These are phyloP conservation scores for Pterocles burchelli DNA, from an alignment of 2,113 vertebrate species.

Conservation along the genomic window DNA sequence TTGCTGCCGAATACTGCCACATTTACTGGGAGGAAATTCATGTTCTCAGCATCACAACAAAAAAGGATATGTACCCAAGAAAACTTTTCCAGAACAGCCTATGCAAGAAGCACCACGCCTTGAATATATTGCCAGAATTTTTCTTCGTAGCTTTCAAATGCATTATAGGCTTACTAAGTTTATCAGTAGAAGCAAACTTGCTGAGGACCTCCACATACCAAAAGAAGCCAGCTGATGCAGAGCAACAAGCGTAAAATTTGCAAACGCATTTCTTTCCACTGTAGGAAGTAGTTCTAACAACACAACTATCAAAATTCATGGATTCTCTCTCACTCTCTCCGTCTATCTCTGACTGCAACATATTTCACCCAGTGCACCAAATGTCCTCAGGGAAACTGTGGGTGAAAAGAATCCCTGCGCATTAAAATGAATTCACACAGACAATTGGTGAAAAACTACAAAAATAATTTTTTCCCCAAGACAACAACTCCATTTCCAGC, in stretches of 20 bases:
- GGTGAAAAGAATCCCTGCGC: not conserved
- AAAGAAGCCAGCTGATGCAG: not conserved
- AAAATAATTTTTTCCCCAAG: conserved; percentile 23
- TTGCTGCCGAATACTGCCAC: not conserved
- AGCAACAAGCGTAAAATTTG: not conserved
- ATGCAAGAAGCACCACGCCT: not conserved
- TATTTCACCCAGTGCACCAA: not conserved
- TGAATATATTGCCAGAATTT: not conserved
- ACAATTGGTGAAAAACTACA: conserved; percentile 5
- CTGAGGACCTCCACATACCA: not conserved
- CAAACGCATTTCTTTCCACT: not conserved
- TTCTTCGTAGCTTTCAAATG: not conserved
- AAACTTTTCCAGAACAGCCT: not conserved
- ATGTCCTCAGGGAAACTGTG: not conserved
- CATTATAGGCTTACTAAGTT: not conserved
- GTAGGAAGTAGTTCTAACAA: not conserved
- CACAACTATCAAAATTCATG: not conserved
- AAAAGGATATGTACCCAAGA: not conserved
- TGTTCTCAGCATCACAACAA: not conserved
- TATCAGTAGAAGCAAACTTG: not conserved
- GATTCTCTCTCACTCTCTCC: not conserved
- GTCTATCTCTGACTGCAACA: not conserved
- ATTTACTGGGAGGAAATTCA: not conserved
- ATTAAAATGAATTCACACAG: conserved; percentile 32
- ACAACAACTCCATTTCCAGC: not conserved